phyloP scores from a whole-genome alignment of 2,888 invertebrate genomes.

The Dryocosmus kuriphilus region DNA sequence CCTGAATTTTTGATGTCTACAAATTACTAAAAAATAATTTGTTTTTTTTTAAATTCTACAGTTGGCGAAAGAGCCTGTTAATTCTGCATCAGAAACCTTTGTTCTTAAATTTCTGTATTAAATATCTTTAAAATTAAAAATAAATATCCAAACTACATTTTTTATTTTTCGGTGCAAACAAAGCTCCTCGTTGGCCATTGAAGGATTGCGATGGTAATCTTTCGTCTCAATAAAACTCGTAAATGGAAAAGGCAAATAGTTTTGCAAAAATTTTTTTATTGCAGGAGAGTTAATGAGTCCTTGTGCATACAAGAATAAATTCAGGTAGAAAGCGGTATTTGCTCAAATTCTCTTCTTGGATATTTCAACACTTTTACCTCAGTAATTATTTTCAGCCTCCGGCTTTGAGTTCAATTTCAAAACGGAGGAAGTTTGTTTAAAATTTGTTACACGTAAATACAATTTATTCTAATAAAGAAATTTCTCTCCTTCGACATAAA shows the following conservation, averaged over 20 bases:
- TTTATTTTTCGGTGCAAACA: not conserved
- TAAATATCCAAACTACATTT: too few relatives aligned
- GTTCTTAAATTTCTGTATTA: too few relatives aligned
- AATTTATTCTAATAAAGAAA: not conserved
- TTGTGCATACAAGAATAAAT: slow-evolving; percentile 4
- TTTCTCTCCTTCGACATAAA: not conserved
- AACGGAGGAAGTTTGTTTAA: not conserved
- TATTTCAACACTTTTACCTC: slow-evolving; percentile 2
- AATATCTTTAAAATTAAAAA: too few relatives aligned
- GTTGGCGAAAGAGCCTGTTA: too few relatives aligned
- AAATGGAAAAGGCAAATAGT: slow-evolving; percentile 19
- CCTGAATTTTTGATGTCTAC: too few relatives aligned
- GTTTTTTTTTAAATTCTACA: too few relatives aligned
- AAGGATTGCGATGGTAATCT: not conserved
- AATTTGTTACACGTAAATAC: not conserved
- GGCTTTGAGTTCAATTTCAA: not conserved
- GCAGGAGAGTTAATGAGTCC: not conserved
- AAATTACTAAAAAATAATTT: too few relatives aligned
- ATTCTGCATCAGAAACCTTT: too few relatives aligned
- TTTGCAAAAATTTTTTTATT: slow-evolving; percentile 9
- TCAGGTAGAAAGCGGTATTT: not conserved
- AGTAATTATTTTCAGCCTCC: not conserved
- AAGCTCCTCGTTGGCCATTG: not conserved
- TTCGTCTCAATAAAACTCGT: slow-evolving; percentile 25
- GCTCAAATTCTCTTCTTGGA: not conserved